Conservation (phyloP, 23 tunicate genomes). For the Styela plicata region DNA sequence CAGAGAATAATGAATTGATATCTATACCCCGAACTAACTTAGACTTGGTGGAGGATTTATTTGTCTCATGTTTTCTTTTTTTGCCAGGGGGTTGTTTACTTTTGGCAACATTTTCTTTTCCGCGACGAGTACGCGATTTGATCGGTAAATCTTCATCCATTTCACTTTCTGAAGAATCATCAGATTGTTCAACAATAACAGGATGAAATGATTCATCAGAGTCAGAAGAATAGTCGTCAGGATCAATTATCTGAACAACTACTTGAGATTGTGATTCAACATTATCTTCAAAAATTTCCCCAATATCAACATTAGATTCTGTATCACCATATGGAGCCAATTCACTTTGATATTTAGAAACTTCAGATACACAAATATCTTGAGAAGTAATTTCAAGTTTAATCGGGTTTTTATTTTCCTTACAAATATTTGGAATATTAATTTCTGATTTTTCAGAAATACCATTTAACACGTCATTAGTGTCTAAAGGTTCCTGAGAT, state of each 20-base stretch:
- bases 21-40: not conserved
- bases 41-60: no score
- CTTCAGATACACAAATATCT: no score
- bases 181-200: not conserved
- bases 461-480: not conserved
- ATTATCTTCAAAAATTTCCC: not conserved
- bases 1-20: not conserved
- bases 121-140: not conserved
- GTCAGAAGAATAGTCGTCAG: not conserved
- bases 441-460: not conserved
- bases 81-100: not conserved
- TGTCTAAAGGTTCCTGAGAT: not conserved
- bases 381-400: no score
- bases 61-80: not conserved
- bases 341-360: no score
- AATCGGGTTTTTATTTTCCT: not conserved
- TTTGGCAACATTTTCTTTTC: not conserved
- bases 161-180: not conserved
- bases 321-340: no score
- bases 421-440: not conserved
- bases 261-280: not conserved
- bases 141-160: not conserved
- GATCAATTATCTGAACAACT: not conserved
- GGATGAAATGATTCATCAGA: not conserved
- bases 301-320: no score